These are phyloP conservation scores for Galagoides demidoff DNA, from an alignment of 2,797 vertebrate species.

Conservation along the genomic window DNA sequence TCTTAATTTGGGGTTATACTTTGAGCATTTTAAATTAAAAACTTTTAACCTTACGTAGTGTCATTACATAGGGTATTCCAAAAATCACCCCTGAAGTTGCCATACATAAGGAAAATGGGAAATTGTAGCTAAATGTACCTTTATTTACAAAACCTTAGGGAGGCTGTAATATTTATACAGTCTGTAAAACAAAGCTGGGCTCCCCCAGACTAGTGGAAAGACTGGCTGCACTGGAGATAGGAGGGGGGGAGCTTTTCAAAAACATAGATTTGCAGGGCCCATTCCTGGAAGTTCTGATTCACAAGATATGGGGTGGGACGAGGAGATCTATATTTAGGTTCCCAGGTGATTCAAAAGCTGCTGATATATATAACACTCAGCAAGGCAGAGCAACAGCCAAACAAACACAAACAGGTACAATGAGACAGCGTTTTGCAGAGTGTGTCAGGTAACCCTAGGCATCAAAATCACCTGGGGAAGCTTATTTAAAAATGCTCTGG, in stretches of 20 bases:
- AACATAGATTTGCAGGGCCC: not conserved
- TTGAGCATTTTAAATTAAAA: conserved; percentile 33
- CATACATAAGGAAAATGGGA: too few relatives aligned
- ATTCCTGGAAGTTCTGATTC: conserved; percentile 56
- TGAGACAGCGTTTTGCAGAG: not conserved
- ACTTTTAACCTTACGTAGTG: not conserved
- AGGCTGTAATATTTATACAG: not conserved
- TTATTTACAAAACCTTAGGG: not conserved
- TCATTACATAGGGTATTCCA: not conserved
- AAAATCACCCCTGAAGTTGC: too few relatives aligned
- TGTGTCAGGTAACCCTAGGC: not conserved
- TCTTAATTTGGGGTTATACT: conserved; percentile 15
- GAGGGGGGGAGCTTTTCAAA: not conserved
- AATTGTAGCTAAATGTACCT: too few relatives aligned
- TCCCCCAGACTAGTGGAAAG: not conserved
- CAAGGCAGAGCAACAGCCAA: not conserved
- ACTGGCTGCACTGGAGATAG: not conserved
- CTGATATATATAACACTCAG: not conserved
- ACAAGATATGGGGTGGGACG: not conserved
- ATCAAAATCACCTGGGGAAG: not conserved
- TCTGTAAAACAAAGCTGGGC: not conserved
- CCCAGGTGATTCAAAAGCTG: conserved; percentile 52
- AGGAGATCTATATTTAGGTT: conserved; percentile 42
- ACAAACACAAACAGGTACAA: not conserved
- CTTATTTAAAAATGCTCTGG: not conserved